phyloP scores from a whole-genome alignment of 1,140 invertebrate species.

The Homalodisca vitripennis region DNA sequence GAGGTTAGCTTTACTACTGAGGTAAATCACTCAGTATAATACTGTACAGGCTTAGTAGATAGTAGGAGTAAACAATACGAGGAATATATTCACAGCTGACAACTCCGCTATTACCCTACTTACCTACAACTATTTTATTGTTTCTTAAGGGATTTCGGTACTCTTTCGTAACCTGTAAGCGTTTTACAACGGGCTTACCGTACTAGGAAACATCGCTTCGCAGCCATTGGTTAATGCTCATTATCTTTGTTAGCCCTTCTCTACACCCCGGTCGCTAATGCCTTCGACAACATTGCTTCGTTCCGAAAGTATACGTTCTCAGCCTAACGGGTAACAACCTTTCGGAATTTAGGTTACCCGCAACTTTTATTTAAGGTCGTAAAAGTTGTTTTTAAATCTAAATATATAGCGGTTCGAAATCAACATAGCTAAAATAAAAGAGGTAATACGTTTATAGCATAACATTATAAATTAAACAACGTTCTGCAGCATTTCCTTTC shows the following conservation, averaged over 20 bases:
- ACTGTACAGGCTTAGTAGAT: constrained; percentile 1
- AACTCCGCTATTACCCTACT: constrained; percentile 1
- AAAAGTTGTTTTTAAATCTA: background rate
- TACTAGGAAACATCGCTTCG: background rate
- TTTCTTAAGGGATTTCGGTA: constrained; percentile 13
- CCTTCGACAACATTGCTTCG: background rate
- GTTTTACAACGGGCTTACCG: constrained; percentile 10
- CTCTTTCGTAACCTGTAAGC: constrained; percentile 21
- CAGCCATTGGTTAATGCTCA: constrained; percentile 2
- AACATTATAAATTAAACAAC: too few relatives aligned
- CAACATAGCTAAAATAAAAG: background rate
- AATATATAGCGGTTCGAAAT: background rate
- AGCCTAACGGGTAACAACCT: background rate
- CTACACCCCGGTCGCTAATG: background rate
- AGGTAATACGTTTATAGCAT: too few relatives aligned
- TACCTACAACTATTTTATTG: constrained; percentile 25
- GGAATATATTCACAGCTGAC: background rate
- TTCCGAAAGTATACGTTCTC: background rate
- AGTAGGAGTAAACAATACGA: constrained; percentile 17
- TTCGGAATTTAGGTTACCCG: background rate
- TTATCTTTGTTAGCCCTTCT: constrained; percentile 13
- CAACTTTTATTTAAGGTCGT: background rate
- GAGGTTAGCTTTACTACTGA: background rate
- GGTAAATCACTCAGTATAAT: constrained; percentile 12
- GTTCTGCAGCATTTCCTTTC: too few relatives aligned